Evolutionary conservation across 2,113 vertebrate genomes (phyloP), one percentile per base, ranked within the genome.

Genomic region (Cinclus cinclus): DNA sequence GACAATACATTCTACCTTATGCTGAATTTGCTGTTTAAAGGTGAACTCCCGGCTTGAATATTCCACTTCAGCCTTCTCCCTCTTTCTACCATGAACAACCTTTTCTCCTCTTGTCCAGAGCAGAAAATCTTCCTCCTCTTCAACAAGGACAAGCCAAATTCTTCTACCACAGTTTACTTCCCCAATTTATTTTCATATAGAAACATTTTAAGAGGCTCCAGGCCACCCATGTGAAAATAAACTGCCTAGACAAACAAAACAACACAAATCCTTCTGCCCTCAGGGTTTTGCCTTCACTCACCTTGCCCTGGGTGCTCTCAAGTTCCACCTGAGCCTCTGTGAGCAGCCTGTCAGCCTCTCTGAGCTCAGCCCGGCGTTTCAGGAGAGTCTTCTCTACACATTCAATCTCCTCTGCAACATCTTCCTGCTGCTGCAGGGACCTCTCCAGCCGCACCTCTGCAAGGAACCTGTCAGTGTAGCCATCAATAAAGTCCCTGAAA

Each of bases 361-460:
- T 96, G 13, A 99, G 98, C 91, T 99, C 99, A 0, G 98, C 98
- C 71, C 98, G 90, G 22, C 99, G 98, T 60, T 98, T 99, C 84
- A 98, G 83, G 8, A 99, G 98, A 5, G 99, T 99, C 90, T 97
- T 97, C 96, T 99, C 99, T 55, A 98, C 52, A 90, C 98, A 98
- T 28, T 97, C 97, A 21, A 98, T 96, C 96, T 99, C 98, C 76
- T 97, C 97, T 58, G 95, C 87, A 46, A 98, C 90, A 42, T 97
- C 95, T 11, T 96, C 97, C 4, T 97, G 98, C 74, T 95, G 97
- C 83, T 94, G 96, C 10, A 98, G 94, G 53, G 98, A 97, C 50
- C 93, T 92, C 73, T 98, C 97, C 33, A 98, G 44, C 83, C 97
- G 97, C 92, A 98, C 12, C 79, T 99, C 98, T 70, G 96, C 96